phyloP scores from a whole-genome alignment of 2,888 invertebrate species.

The Macrophya annulata region DNA sequence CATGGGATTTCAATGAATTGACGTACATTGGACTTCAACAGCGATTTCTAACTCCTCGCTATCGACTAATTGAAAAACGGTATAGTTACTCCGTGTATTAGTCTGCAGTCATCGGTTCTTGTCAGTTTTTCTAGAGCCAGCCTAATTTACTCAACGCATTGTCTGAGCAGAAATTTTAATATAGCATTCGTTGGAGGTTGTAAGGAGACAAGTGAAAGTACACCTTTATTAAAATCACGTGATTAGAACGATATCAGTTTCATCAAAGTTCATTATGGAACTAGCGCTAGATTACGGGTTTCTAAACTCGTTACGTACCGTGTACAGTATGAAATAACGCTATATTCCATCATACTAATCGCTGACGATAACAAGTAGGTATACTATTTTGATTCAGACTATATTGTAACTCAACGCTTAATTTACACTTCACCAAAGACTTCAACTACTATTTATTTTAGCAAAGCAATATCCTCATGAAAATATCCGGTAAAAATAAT shows the following conservation, averaged over 20 bases:
- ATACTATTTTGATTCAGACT: not conserved
- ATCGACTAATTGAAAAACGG: not conserved
- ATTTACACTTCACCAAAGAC: not conserved
- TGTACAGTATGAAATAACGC: not conserved
- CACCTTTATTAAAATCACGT: not conserved
- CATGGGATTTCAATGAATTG: not conserved
- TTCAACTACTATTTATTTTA: not conserved
- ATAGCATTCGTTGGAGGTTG: not conserved
- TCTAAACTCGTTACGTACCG: not conserved
- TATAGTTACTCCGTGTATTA: constrained; percentile 1
- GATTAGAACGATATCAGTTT: not conserved
- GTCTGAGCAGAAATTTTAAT: not conserved
- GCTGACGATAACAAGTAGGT: constrained; percentile 10
- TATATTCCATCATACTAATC: not conserved
- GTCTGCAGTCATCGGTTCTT: constrained; percentile 1
- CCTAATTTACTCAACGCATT: not conserved
- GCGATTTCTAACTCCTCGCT: not conserved
- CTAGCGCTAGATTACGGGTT: not conserved
- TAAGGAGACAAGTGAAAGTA: not conserved
- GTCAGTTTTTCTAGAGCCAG: not conserved
- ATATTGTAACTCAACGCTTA: not conserved
- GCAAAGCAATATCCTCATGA: not conserved
- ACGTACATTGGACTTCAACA: not conserved
- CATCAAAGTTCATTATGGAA: not conserved
- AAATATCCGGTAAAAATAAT: too few species aligned